These are phyloP conservation scores for Ormyrus thymus DNA, from an alignment of 2,888 invertebrate species.

Conservation along the genomic window DNA sequence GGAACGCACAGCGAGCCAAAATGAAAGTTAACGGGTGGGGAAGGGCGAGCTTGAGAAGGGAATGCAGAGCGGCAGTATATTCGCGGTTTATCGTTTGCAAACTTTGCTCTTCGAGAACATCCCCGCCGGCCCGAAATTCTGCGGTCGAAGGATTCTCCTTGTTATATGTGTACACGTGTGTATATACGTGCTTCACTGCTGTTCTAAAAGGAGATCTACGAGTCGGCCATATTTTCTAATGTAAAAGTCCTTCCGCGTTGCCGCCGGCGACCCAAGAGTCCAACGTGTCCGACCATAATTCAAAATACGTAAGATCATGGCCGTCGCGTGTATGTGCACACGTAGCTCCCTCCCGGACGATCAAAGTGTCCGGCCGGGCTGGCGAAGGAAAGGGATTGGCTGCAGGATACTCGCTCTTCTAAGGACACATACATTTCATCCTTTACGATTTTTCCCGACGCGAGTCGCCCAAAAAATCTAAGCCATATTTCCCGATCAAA, in stretches of 20 bases:
- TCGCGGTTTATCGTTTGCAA: conserved; percentile 15
- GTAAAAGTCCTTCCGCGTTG: conserved; percentile 35
- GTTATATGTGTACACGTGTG: not conserved
- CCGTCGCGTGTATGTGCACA: too few relatives aligned
- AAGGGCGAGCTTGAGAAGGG: not conserved
- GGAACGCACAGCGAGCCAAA: conserved; percentile 43
- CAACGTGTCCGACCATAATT: conserved; percentile 44
- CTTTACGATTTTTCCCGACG: too few relatives aligned
- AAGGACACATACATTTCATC: too few relatives aligned
- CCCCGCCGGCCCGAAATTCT: conserved; percentile 33
- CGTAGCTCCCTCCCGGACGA: too few relatives aligned
- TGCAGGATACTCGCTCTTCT: not conserved
- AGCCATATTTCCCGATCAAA: too few relatives aligned
- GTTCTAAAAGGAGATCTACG: conserved; percentile 43
- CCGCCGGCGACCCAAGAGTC: not conserved
- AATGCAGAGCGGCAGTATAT: not conserved
- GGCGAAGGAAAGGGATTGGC: not conserved
- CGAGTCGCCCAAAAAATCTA: too few relatives aligned
- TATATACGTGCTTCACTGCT: not conserved
- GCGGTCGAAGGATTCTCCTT: conserved; percentile 33
- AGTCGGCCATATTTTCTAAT: conserved; percentile 48
- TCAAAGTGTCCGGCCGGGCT: too few relatives aligned
- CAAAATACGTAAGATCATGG: conserved; percentile 37
- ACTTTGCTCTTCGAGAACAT: conserved; percentile 28
- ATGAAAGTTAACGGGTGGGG: conserved; percentile 34